Conservation (phyloP, 2,797 vertebrate genomes). For the Synanceia verrucosa region DNA sequence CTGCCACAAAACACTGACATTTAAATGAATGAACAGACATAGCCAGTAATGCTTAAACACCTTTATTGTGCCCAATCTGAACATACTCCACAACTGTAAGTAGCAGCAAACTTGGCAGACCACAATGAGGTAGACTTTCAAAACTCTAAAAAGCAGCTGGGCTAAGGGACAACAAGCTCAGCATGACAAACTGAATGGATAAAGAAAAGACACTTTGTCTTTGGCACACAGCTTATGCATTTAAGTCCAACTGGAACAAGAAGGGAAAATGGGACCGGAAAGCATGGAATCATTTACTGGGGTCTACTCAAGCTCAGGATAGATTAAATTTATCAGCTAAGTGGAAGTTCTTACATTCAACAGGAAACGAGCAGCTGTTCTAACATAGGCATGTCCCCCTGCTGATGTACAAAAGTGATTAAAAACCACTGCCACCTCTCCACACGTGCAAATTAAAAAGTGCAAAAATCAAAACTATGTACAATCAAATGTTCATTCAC, state of each 20-base stretch:
- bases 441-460: slow-evolving; percentile 99
- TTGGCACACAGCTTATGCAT: slow-evolving; percentile 95
- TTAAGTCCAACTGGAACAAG: slow-evolving; percentile 80
- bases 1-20: not conserved
- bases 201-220: slow-evolving; percentile 88
- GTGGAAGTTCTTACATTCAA: slow-evolving; percentile 88
- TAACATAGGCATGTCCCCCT: slow-evolving; percentile 83
- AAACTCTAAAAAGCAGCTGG: slow-evolving; percentile 98
- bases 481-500: slow-evolving; percentile 85
- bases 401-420: slow-evolving; percentile 95
- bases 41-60: slow-evolving; percentile 93
- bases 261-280: slow-evolving; percentile 74
- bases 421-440: slow-evolving; percentile 95
- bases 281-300: slow-evolving; percentile 75
- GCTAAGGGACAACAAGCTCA: slow-evolving; percentile 91
- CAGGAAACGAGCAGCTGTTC: slow-evolving; percentile 83
- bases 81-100: slow-evolving; percentile 97
- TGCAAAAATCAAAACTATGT: slow-evolving; percentile 93
- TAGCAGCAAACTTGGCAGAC: slow-evolving; percentile 96
- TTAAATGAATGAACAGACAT: slow-evolving; percentile 27
- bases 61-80: slow-evolving; percentile 98
- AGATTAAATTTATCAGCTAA: slow-evolving; percentile 84
- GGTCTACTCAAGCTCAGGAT: slow-evolving; percentile 89
- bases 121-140: slow-evolving; percentile 99
- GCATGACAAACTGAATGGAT: slow-evolving; percentile 82